Conservation (phyloP, 2,113 vertebrate species). For the Tringa solitaria region DNA sequence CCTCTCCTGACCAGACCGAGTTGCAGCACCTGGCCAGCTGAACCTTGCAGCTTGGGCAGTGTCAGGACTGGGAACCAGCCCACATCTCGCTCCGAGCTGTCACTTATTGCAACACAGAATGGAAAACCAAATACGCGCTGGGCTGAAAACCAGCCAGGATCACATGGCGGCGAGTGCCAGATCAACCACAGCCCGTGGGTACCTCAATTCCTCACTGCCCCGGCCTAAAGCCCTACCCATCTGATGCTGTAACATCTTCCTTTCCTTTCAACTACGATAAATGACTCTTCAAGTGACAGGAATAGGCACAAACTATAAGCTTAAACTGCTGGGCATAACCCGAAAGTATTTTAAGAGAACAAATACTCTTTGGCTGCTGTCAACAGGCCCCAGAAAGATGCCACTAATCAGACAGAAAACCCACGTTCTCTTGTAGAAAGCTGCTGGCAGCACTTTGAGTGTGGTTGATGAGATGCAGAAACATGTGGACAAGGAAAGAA, state of each 20-base stretch:
- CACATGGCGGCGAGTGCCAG: fast-evolving
- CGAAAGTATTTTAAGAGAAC: neutral
- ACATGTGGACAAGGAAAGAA: neutral
- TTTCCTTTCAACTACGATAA: neutral
- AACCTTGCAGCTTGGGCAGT: neutral
- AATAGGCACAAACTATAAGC: neutral
- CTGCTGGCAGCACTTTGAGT: neutral
- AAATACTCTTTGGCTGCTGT: neutral
- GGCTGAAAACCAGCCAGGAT: neutral
- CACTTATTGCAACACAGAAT: neutral
- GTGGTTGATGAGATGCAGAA: neutral
- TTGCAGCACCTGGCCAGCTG: fast-evolving
- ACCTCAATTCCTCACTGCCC: neutral
- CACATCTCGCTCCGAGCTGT: fast-evolving
- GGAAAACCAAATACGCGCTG: neutral
- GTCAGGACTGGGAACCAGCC: neutral
- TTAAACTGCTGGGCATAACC: neutral
- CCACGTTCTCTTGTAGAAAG: neutral
- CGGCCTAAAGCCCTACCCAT: neutral
- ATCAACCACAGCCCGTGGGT: neutral
- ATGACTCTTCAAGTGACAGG: neutral
- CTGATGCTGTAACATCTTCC: neutral
- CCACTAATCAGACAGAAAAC: neutral
- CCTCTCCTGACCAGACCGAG: neutral
- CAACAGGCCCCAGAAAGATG: neutral